These are phyloP conservation scores for Hypomesus transpacificus DNA, from an alignment of 2,113 vertebrate genomes.

Conservation along the genomic window DNA sequence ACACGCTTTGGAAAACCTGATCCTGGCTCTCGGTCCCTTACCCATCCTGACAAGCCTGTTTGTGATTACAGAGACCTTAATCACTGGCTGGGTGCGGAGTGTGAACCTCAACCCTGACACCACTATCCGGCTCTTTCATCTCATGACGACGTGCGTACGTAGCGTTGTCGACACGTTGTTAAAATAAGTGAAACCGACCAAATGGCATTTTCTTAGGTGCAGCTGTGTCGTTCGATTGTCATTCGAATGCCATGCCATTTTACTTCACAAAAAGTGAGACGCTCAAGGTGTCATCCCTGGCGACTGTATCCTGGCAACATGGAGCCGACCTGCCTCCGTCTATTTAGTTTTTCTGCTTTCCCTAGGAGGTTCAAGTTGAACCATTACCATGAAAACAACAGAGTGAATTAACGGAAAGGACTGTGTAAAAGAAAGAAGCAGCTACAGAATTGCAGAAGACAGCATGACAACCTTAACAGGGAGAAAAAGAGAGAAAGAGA, in stretches of 20 bases:
- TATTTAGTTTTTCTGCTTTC: constrained; percentile 57
- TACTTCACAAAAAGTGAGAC: constrained; percentile 41
- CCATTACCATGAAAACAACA: too few species aligned
- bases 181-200: too few species aligned
- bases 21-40: constrained; percentile 27
- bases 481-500: too few species aligned
- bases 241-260: not conserved
- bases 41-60: constrained; percentile 56
- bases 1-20: constrained; percentile 7
- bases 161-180: too few species aligned
- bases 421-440: too few species aligned
- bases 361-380: constrained; percentile 8
- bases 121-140: too few species aligned
- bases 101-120: constrained; percentile 4
- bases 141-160: too few species aligned
- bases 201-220: too few species aligned
- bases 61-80: constrained; percentile 33
- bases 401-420: too few species aligned
- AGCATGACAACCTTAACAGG: too few species aligned
- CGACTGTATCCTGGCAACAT: constrained; percentile 70
- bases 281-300: constrained; percentile 43
- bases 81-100: constrained; percentile 23
- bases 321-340: constrained; percentile 57
- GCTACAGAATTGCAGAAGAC: too few species aligned
- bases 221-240: too few species aligned